phyloP scores from a whole-genome alignment of 2,113 vertebrate genomes.

The Oxyruncus cristatus region DNA sequence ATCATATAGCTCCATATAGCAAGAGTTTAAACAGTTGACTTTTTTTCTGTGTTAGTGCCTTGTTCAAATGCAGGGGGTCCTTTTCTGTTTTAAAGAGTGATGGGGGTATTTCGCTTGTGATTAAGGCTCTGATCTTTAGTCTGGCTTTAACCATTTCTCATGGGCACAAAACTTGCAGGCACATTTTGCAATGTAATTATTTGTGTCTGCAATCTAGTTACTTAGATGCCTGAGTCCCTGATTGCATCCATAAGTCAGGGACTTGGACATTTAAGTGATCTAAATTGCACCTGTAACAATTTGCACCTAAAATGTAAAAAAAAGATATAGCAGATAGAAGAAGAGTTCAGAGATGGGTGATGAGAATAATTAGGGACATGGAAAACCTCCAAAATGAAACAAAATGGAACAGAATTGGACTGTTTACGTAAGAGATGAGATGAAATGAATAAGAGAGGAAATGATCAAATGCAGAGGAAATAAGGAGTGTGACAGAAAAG shows the following conservation, averaged over 20 bases:
- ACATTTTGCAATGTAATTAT: conserved; percentile 50
- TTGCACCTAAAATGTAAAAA: conserved; percentile 56
- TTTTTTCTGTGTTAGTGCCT: not conserved
- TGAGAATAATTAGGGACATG: conserved; percentile 29
- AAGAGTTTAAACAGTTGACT: not conserved
- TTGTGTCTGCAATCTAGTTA: conserved; percentile 57
- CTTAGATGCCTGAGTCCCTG: conserved; percentile 35
- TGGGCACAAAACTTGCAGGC: conserved; percentile 24
- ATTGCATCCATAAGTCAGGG: conserved; percentile 61
- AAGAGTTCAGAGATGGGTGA: conserved; percentile 27
- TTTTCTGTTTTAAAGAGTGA: not conserved
- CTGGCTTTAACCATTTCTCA: conserved; percentile 39
- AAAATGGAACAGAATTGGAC: conserved; percentile 48
- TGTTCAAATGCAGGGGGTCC: not conserved
- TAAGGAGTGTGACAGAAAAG: not conserved
- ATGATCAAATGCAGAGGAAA: not conserved
- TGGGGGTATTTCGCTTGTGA: conserved; percentile 2
- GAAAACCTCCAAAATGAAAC: conserved; percentile 41
- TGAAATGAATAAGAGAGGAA: not conserved
- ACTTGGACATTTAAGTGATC: conserved; percentile 56
- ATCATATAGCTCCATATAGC: not conserved
- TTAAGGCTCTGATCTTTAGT: conserved; percentile 21
- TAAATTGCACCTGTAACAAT: conserved; percentile 61
- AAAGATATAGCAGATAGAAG: conserved; percentile 4
- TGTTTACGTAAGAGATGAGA: conserved; percentile 29